Evolutionary conservation across 2,888 invertebrate species (phyloP).

Genomic region (Cyaniris semiargus): DNA sequence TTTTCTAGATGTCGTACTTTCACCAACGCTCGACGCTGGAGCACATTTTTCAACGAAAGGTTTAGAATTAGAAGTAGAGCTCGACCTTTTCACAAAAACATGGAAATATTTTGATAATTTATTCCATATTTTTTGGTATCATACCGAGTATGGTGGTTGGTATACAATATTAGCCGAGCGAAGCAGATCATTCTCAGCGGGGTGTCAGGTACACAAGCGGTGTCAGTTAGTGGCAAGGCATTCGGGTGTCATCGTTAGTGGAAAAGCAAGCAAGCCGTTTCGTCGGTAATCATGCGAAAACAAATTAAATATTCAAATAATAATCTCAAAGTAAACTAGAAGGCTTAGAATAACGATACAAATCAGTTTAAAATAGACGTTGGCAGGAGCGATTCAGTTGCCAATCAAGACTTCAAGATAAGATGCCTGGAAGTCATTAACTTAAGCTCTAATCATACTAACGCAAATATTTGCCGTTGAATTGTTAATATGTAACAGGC

Average conservation of each 20-base stretch:
- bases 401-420: conserved; percentile 54
- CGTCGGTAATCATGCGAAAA: conserved; percentile 44
- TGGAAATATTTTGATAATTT: background rate
- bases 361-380: conserved; percentile 42
- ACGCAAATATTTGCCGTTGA: background rate
- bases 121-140: background rate
- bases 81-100: background rate
- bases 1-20: background rate
- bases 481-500: conserved; percentile 2
- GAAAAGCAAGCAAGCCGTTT: conserved; percentile 70
- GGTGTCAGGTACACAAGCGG: conserved; percentile 74
- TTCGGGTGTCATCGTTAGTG: conserved; percentile 59
- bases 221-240: conserved; percentile 80
- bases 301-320: conserved; percentile 28
- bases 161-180: conserved; percentile 62
- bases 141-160: background rate
- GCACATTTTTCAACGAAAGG: background rate
- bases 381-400: conserved; percentile 50
- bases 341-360: conserved; percentile 42
- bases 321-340: conserved; percentile 29
- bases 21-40: background rate
- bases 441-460: conserved; percentile 6
- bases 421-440: conserved; percentile 50
- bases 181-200: conserved; percentile 80
- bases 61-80: background rate